These are phyloP conservation scores for Platycheirus rosarum DNA, from an alignment of 2,888 invertebrate genomes.

Conservation along the genomic window DNA sequence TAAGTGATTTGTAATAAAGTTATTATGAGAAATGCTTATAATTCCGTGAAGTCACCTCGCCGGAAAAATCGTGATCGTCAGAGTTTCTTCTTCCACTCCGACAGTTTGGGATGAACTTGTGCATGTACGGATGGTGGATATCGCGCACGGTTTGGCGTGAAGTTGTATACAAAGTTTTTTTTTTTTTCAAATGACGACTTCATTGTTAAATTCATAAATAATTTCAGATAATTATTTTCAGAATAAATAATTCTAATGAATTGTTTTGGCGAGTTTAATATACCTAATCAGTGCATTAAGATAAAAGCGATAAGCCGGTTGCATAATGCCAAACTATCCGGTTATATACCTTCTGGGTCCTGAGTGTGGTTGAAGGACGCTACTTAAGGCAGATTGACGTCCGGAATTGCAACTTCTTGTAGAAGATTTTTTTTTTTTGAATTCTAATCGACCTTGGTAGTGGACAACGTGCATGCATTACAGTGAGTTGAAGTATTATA, in stretches of 20 bases:
- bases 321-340: conserved; percentile 28
- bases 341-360: conserved; percentile 39
- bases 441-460: conserved; percentile 63
- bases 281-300: conserved; percentile 44
- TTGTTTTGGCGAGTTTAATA: conserved; percentile 31
- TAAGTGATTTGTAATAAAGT: conserved; percentile 76
- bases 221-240: conserved; percentile 30
- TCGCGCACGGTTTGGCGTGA: conserved; percentile 10
- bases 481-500: conserved; percentile 9
- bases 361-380: conserved; percentile 53
- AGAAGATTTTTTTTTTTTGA: neutral
- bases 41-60: conserved; percentile 73
- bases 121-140: conserved; percentile 21
- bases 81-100: conserved; percentile 30
- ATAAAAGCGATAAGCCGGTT: conserved; percentile 39
- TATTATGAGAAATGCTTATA: conserved; percentile 74
- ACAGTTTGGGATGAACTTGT: conserved; percentile 53
- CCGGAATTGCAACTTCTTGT: conserved; percentile 53
- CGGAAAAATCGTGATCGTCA: conserved; percentile 74
- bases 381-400: conserved; percentile 50
- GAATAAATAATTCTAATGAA: conserved; percentile 46
- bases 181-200: too few relatives aligned
- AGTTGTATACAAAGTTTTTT: conserved; percentile 16
- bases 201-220: too few relatives aligned
- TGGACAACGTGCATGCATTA: conserved; percentile 58